Evolutionary conservation across 2,888 invertebrate genomes (phyloP), one percentile per base, ranked within the genome.

Genomic region (Neuroscelio doddi): DNA sequence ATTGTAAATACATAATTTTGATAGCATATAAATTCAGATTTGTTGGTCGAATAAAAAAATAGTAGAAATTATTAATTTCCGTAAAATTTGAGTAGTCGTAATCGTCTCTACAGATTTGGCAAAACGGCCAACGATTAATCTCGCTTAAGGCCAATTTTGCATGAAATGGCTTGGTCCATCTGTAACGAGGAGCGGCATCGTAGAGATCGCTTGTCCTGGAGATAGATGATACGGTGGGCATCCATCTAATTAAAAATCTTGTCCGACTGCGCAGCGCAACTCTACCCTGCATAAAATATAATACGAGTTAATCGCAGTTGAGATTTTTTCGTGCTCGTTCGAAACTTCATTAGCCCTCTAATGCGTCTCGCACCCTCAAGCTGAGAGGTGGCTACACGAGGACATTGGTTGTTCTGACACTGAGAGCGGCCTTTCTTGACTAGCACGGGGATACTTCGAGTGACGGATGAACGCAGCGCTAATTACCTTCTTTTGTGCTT

Each of bases 381-480:
- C 62, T 51, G 59, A 57, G 55, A 61, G n/a, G n/a, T n/a, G n/a
- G n/a, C n/a, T n/a, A n/a, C 24, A 16, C 41, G 68, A 55, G 64
- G 69, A 69, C 71, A 69, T 63, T 59, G 70, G 67, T 68, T 57
- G 56, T 61, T 69, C 71, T 69, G 64, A 51, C 62, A 64, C 55
- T 56, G 62, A 57, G 57, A 47, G 49, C 38, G 47, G 42, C 55
- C 61, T 38, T 62, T 58, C 45, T 69, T 69, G 46, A 50, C 26
- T 41, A 41, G 38, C 34, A 45, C 64, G 66, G 69, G 62, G 70
- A 69, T 68, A 68, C 50, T 71, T 64, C 64, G 75, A 77, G 77
- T 82, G 82, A 82, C 80, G 80, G 78, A 82, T 82, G 81, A 79
- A 78, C 79, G 74, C 72, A 69, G 70, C 76, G 76, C 80, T 82